phyloP scores from a whole-genome alignment of 2,797 vertebrate genomes.

The Melanotaenia trifasciata region DNA sequence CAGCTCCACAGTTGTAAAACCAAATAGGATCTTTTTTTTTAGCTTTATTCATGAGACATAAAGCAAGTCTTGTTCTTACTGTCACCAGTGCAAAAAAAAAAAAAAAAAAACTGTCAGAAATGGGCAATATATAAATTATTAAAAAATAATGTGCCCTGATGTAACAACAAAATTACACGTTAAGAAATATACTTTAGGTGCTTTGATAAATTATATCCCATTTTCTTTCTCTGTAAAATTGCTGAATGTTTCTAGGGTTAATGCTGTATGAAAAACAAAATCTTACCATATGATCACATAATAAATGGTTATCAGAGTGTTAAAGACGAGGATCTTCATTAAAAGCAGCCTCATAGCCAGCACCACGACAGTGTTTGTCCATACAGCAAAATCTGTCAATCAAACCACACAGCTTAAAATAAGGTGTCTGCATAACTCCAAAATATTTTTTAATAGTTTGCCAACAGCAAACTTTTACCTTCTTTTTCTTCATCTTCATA shows the following conservation, averaged over 20 bases:
- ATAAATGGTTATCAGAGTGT: constrained; percentile 77
- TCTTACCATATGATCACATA: constrained; percentile 81
- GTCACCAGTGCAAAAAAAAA: not conserved
- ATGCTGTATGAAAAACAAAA: not conserved
- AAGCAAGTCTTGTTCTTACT: not conserved
- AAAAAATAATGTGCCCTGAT: not conserved
- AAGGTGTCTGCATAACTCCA: constrained; percentile 1
- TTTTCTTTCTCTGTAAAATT: not conserved
- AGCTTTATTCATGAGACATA: not conserved
- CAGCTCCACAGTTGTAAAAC: not conserved
- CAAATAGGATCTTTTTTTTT: not conserved
- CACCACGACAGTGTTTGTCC: constrained; percentile 71
- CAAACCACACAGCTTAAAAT: constrained; percentile 28
- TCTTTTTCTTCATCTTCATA: constrained; percentile 28
- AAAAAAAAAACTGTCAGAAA: not conserved
- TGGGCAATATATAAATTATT: not conserved
- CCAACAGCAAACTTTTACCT: constrained; percentile 51
- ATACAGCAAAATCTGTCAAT: constrained; percentile 58
- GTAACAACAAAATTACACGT: too few relatives aligned
- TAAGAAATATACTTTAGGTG: not conserved
- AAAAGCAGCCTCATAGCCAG: constrained; percentile 76
- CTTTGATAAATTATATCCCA: not conserved
- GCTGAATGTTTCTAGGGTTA: not conserved
- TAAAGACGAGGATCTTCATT: constrained; percentile 78
- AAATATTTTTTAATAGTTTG: not conserved